A percentile compares a stretch with the other conserved stretches of the same genome.
Evolutionary conservation across 2,888 invertebrate species (phyloP).

Genomic region (Mongoloraphidia duomilia): DNA sequence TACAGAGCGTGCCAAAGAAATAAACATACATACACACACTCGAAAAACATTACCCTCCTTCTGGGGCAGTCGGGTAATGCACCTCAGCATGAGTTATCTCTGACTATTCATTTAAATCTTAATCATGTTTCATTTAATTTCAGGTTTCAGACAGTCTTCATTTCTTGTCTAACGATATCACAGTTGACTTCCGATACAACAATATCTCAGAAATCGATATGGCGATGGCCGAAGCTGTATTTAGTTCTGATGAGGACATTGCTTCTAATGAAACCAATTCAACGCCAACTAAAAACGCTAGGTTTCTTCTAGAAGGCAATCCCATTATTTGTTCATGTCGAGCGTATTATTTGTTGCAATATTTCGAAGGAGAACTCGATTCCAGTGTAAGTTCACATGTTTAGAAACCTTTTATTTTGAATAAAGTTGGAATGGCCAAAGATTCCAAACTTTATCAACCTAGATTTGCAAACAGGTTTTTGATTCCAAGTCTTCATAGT

Average conservation of each 20-base stretch:
- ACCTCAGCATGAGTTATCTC: too few species aligned
- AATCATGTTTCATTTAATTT: slow-evolving; percentile 16
- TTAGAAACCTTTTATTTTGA: too few species aligned
- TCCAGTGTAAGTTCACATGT: slow-evolving; percentile 18
- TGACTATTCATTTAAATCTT: neutral
- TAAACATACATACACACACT: too few species aligned
- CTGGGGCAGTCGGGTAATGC: too few species aligned
- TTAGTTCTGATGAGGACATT: slow-evolving; percentile 13
- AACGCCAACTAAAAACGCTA: slow-evolving; percentile 16
- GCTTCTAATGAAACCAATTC: slow-evolving; percentile 11
- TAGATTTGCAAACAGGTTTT: too few species aligned
- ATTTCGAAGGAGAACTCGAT: slow-evolving; percentile 28
- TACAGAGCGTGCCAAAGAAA: too few species aligned
- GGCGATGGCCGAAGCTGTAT: slow-evolving; percentile 18
- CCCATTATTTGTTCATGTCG: slow-evolving; percentile 43
- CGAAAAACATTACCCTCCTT: too few species aligned
- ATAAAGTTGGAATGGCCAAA: too few species aligned
- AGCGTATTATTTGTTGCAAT: slow-evolving; percentile 33
- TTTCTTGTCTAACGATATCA: slow-evolving; percentile 25
- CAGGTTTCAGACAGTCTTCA: slow-evolving; percentile 25
- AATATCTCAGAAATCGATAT: slow-evolving; percentile 32
- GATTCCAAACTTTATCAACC: too few species aligned
- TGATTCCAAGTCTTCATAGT: too few species aligned
- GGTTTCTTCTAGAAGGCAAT: slow-evolving; percentile 36
- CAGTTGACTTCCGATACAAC: slow-evolving; percentile 37